phyloP scores from a whole-genome alignment of 1,140 invertebrate genomes.

The Atopsyche davidsoni region DNA sequence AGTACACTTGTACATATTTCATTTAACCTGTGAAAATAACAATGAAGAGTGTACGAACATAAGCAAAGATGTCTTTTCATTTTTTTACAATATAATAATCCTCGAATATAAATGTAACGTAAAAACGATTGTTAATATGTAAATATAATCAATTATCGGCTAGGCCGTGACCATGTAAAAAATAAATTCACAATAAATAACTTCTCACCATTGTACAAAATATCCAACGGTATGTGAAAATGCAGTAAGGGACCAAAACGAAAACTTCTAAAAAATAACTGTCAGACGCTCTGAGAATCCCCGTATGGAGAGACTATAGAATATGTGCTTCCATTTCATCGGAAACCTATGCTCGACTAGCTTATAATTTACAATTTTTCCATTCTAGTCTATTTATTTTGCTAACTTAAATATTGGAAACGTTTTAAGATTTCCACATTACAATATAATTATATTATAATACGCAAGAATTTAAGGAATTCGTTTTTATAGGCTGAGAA shows the following conservation, averaged over 20 bases:
- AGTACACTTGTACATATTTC: too few species aligned
- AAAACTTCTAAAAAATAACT: constrained; percentile 29
- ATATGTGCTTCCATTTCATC: not conserved
- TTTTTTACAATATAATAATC: not conserved
- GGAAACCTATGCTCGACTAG: not conserved
- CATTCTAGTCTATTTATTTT: not conserved
- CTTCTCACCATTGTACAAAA: constrained; percentile 26
- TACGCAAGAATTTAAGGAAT: too few species aligned
- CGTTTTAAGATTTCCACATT: not conserved
- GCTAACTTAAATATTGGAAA: not conserved
- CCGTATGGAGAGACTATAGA: not conserved
- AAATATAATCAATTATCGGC: constrained; percentile 28
- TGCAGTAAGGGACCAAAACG: constrained; percentile 29
- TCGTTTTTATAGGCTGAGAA: too few species aligned
- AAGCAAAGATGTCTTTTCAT: not conserved
- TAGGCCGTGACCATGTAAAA: constrained; percentile 26
- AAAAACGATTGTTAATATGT: constrained; percentile 22
- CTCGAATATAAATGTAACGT: not conserved
- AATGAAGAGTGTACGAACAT: too few species aligned
- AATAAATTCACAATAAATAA: constrained; percentile 12
- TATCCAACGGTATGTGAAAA: constrained; percentile 26
- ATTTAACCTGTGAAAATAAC: too few species aligned
- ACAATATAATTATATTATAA: not conserved
- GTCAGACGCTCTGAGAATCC: constrained; percentile 13
- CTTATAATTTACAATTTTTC: not conserved